Percentiles rank a stretch among this genome's conserved stretches.
Evolutionary conservation across 2,797 vertebrate species (phyloP).

Genomic region (Ispidina lecontei): DNA sequence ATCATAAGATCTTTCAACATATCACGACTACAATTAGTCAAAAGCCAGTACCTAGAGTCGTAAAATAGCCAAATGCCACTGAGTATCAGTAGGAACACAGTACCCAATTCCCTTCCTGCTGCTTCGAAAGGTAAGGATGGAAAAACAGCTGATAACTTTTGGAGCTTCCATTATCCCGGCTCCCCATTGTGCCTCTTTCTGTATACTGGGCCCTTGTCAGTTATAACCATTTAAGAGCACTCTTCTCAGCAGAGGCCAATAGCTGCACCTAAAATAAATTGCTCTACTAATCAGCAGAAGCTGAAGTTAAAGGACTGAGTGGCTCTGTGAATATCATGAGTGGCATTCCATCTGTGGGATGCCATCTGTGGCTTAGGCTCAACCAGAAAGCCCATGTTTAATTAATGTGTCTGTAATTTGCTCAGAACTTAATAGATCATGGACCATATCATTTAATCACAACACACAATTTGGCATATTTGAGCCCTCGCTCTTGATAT

Average conservation of each 20-base stretch:
- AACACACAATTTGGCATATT: slow-evolving; percentile 17
- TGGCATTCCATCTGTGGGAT: slow-evolving; percentile 71
- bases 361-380: slow-evolving; percentile 68
- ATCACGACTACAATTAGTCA: not conserved
- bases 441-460: slow-evolving; percentile 56
- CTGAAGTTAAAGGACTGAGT: slow-evolving; percentile 69
- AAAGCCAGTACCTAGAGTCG: not conserved
- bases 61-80: slow-evolving; percentile 11
- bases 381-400: slow-evolving; percentile 67
- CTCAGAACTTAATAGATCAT: slow-evolving; percentile 62
- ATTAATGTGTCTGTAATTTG: slow-evolving; percentile 72
- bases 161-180: slow-evolving; percentile 6
- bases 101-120: slow-evolving; percentile 9
- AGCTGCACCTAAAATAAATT: slow-evolving; percentile 67
- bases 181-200: not conserved
- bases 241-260: slow-evolving; percentile 49
- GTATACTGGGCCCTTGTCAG: not conserved
- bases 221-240: slow-evolving; percentile 34
- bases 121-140: not conserved
- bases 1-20: not conserved
- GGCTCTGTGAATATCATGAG: slow-evolving; percentile 63
- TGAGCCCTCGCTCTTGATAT: not conserved
- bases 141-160: not conserved
- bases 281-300: slow-evolving; percentile 59
- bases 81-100: not conserved